Base-by-base conservation (phyloP, 2,113 vertebrate species). In the Egretta garzetta region DNA sequence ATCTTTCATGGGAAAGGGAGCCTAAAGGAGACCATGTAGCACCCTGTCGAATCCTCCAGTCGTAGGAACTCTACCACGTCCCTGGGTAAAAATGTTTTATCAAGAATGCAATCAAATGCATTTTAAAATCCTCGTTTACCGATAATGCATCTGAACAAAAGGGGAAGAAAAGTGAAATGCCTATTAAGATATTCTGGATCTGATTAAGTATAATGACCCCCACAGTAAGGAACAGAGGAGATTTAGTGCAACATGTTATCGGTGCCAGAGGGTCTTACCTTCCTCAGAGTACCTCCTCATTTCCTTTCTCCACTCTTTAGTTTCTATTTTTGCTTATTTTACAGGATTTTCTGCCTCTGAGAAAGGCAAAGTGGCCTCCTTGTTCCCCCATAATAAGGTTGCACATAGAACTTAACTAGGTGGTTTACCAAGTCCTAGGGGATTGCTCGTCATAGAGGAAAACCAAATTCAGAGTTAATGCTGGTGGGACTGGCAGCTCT, bases 391-490 rank as follows among this genome's bases (percentile, higher is more conserved):
- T 68, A 72, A 92, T 70, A 87, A 90, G 27, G 6, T 59, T 92
- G 60, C 83, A 80, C 32, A 30, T 7, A 73, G 32, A 88, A 56
- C 39, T 79, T 94, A 94, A 85, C 52, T 66, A 87, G 52, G 62
- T 82, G 53, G 55, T 87, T 96, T 96, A 92, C 63, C 53, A 90
- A 28, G 55, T 83, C 95, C 82, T 86, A 22, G 1, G 79, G 52
- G 72, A 85, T 72, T 91, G 28, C 49, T 91, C 8, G 0, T 93
- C 49, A n/a, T 43, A 77, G 60, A 91, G 77, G 43, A 93, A 96
- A 96, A 93, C 43, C 67, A 93, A 95, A 93, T 55, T 94, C 76
- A 62, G 37, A 89, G 19, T 68, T 75, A 93, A 91, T 84, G 70
- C 74, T 86, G 60, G 50, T 84, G 81, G 58, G 94, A 91, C 70